Conservation (phyloP, 2,888 invertebrate species). For the Apamea anceps region DNA sequence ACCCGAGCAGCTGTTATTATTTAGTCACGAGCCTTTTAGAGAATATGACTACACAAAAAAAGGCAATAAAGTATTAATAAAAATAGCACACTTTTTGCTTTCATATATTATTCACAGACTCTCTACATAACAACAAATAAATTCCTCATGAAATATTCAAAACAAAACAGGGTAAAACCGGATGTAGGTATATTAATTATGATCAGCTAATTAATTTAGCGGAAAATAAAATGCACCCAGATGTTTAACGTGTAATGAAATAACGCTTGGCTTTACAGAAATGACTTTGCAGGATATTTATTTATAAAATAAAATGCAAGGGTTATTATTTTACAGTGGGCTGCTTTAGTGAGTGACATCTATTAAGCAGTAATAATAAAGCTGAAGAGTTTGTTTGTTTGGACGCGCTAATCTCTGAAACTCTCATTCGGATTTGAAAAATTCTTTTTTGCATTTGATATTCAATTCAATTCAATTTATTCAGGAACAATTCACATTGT, state of each 20-base stretch:
- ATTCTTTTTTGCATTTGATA: too few species aligned
- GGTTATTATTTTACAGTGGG: too few species aligned
- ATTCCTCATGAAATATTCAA: slow-evolving; percentile 1
- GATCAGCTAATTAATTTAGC: slow-evolving; percentile 35
- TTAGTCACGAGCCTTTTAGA: background rate
- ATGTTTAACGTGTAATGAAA: slow-evolving; percentile 31
- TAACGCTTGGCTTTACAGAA: background rate
- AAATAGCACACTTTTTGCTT: background rate
- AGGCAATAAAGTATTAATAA: background rate
- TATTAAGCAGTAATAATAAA: too few species aligned
- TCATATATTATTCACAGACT: background rate
- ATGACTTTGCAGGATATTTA: slow-evolving; percentile 14
- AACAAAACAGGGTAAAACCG: background rate
- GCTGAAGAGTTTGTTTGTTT: too few species aligned
- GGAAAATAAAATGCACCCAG: slow-evolving; percentile 6
- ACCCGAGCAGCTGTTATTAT: background rate
- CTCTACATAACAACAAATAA: background rate
- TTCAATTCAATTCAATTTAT: too few species aligned
- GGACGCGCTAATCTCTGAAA: too few species aligned
- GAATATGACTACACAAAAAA: background rate
- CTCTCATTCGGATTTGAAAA: too few species aligned
- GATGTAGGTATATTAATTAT: slow-evolving; percentile 29
- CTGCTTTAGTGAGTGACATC: too few species aligned
- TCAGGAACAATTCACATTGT: too few species aligned
- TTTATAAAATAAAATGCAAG: background rate